A percentile compares a stretch with the other conserved stretches of the same genome.
These are phyloP conservation scores for Drosophila conformis DNA, from an alignment of 2,888 invertebrate genomes.

Conservation along the genomic window DNA sequence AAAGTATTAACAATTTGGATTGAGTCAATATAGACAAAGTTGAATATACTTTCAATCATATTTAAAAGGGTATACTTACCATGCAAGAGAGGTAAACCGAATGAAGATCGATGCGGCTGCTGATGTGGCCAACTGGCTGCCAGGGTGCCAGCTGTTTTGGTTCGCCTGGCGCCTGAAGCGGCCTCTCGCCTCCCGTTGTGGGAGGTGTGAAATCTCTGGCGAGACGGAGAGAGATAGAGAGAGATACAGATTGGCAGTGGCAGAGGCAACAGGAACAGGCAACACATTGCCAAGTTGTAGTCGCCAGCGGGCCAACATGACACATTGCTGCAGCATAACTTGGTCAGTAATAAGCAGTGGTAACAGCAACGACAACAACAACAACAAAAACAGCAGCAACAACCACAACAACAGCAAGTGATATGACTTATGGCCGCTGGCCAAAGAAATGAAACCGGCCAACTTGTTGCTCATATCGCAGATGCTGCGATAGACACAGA, in stretches of 20 bases:
- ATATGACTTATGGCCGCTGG: conserved; percentile 67
- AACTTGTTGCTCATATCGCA: conserved; percentile 57
- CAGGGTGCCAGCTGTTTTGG: conserved; percentile 52
- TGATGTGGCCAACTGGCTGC: conserved; percentile 46
- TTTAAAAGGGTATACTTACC: neutral
- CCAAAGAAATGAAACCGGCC: conserved; percentile 66
- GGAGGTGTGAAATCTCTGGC: conserved; percentile 70
- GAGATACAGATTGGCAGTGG: neutral
- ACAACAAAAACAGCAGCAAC: conserved; percentile 7
- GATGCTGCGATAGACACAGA: conserved; percentile 67
- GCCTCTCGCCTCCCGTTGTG: conserved; percentile 56
- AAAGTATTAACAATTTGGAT: neutral
- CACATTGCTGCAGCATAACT: conserved; percentile 73
- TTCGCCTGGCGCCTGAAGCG: conserved; percentile 71
- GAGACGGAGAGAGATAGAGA: neutral
- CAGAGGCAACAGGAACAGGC: conserved; percentile 17
- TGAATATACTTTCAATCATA: neutral
- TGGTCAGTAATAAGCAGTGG: conserved; percentile 66
- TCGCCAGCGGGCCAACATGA: conserved; percentile 67
- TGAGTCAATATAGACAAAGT: neutral
- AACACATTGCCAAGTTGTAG: conserved; percentile 47
- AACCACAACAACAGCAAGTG: conserved; percentile 30
- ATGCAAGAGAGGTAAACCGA: conserved; percentile 6
- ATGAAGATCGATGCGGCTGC: conserved; percentile 49
- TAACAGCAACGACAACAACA: conserved; percentile 13